Percentiles rank a stretch among this genome's conserved stretches.
Evolutionary conservation across 2,113 vertebrate genomes (phyloP).

Genomic region (Vimba vimba): DNA sequence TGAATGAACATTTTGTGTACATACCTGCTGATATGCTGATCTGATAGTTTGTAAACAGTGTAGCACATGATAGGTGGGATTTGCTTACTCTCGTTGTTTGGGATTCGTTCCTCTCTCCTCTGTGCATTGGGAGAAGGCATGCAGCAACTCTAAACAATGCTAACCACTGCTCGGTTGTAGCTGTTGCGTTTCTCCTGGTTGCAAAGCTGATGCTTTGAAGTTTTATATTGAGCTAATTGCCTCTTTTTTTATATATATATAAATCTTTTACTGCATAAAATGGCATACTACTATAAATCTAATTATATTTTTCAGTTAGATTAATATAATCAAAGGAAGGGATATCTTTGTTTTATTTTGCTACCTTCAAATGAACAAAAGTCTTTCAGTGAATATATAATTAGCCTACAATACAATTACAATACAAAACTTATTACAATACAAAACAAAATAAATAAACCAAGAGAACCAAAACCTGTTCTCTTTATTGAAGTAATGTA

Average conservation of each 20-base stretch:
- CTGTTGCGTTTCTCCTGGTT: constrained; percentile 62
- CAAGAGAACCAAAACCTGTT: background rate
- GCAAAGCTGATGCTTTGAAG: constrained; percentile 67
- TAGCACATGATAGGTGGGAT: constrained; percentile 36
- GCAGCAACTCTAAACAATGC: constrained; percentile 44
- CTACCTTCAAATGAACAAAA: background rate
- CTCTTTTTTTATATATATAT: constrained; percentile 57
- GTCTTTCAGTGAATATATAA: background rate
- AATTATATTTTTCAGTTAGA: background rate
- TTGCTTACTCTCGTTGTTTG: constrained; percentile 38
- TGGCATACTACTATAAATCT: background rate
- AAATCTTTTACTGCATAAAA: constrained; percentile 57
- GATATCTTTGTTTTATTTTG: background rate
- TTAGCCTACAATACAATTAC: background rate
- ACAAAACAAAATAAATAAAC: background rate
- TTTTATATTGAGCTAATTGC: constrained; percentile 65
- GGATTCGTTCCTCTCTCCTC: constrained; percentile 28
- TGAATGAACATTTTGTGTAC: constrained; percentile 22
- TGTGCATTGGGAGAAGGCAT: constrained; percentile 40
- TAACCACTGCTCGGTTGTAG: constrained; percentile 63
- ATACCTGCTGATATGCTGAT: constrained; percentile 27
- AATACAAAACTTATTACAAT: background rate
- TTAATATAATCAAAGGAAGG: background rate
- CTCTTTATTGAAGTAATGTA: background rate
- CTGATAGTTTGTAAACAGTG: constrained; percentile 35